Evolutionary conservation across 2,797 vertebrate species (phyloP).

Genomic region (Emys orbicularis): DNA sequence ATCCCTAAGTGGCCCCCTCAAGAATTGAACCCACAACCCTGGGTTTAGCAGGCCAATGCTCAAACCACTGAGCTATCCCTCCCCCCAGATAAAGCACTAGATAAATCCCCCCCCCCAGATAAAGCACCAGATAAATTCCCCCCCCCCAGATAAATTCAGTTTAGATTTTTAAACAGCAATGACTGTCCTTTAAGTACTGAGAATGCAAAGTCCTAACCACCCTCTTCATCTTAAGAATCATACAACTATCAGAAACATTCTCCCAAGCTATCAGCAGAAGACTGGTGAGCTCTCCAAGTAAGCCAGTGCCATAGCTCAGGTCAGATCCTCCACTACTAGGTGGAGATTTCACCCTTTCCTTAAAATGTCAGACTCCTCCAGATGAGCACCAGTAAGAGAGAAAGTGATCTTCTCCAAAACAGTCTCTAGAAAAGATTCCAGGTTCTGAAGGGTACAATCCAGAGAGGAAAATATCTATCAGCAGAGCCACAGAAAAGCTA

Average conservation of each 20-base stretch:
- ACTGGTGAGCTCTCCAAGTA: not conserved
- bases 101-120: too few species aligned
- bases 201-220: not conserved
- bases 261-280: not conserved
- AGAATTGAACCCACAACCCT: too few species aligned
- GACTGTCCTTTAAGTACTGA: not conserved
- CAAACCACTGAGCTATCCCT: too few species aligned
- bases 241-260: not conserved
- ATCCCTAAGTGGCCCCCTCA: too few species aligned
- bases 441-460: not conserved
- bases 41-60: too few species aligned
- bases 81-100: too few species aligned
- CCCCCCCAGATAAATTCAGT: too few species aligned
- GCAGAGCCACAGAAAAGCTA: not conserved
- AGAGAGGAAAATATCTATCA: not conserved
- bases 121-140: too few species aligned
- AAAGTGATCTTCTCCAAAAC: not conserved
- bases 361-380: not conserved
- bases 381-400: not conserved
- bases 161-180: not conserved
- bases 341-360: not conserved
- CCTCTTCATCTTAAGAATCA: not conserved
- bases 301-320: not conserved
- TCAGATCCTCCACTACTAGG: not conserved
- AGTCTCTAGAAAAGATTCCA: not conserved